Evolutionary conservation across 1,140 invertebrate genomes (phyloP).

Genomic region (Drosophila ercepeae): DNA sequence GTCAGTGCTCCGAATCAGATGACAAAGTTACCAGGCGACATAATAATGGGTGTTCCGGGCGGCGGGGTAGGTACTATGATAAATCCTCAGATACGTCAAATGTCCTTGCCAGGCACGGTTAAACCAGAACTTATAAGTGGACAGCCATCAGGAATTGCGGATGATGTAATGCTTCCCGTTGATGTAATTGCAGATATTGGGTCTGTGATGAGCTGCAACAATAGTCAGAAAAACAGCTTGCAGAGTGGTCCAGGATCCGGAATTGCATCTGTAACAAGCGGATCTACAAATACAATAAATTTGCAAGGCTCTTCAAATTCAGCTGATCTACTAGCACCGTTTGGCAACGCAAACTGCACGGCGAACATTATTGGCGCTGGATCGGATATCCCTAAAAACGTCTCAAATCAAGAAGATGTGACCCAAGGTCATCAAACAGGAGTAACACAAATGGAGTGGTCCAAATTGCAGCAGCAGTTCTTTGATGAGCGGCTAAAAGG

Average conservation of each 20-base stretch:
- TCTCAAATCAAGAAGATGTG: constrained; percentile 64
- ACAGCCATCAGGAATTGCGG: constrained; percentile 15
- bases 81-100: constrained; percentile 57
- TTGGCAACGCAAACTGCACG: constrained; percentile 43
- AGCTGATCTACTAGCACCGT: constrained; percentile 47
- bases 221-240: constrained; percentile 42
- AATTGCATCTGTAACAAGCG: constrained; percentile 7
- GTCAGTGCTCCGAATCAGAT: constrained; percentile 15
- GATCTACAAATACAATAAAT: constrained; percentile 16
- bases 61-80: constrained; percentile 16
- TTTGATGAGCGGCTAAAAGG: constrained; percentile 87
- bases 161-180: constrained; percentile 47
- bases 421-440: constrained; percentile 81
- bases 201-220: constrained; percentile 54
- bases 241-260: constrained; percentile 24
- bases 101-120: constrained; percentile 20
- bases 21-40: constrained; percentile 23
- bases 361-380: constrained; percentile 22
- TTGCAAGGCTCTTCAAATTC: constrained; percentile 44
- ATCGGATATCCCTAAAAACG: constrained; percentile 31
- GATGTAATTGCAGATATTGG: constrained; percentile 64
- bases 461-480: constrained; percentile 94
- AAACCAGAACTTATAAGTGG: constrained; percentile 47
- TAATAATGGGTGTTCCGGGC: constrained; percentile 54
- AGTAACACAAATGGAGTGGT: constrained; percentile 89